Evolutionary conservation across 2,113 vertebrate species (phyloP), one percentile per base, ranked within the genome.

Genomic region (Gymnocephalus cernua): DNA sequence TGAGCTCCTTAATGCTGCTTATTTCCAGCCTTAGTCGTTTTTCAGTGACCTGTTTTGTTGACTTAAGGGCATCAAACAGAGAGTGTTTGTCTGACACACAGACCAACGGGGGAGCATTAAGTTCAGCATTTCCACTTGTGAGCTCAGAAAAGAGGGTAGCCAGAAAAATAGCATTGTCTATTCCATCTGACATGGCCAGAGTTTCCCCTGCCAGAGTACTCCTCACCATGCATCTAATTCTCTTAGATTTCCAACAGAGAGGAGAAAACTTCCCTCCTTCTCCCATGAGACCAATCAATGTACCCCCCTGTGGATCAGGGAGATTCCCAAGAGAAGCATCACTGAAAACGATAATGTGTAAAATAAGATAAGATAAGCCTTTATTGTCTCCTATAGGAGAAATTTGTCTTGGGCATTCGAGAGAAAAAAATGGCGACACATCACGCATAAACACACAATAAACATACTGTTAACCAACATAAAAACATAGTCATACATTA

Each of bases 291-390:
- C 4, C 1, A 2, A 38, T 35, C 0, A 29, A 61, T 1, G 18
- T 12, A 3, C 29, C 50, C 19, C 16, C 29, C 4, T 18, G 16
- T 18, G 57, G 29, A 61, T 61, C 58, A 1, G 32, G 35, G 2
- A 83, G 71, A 16, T 65, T 88, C 4, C 64, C 50, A 16, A 83
- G 13, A 6, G 67, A 74, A 19, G 77, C 38, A 69, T 76, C 62
- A 74, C 79, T 64, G 51, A 73, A 81, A n/a, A 75, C 70, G 58
- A 23, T 19, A 11, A 35, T 1, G 8, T 78, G n/a, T n/a, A n/a
- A n/a, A n/a, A n/a, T n/a, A n/a, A n/a, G n/a, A n/a, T n/a, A n/a
- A n/a, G n/a, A n/a, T n/a, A n/a, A n/a, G n/a, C n/a, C n/a, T n/a
- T n/a, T n/a, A n/a, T n/a, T n/a, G n/a, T n/a, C n/a, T n/a, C n/a